A percentile compares a stretch with the other conserved stretches of the same genome.
Evolutionary conservation across 2,113 vertebrate genomes (phyloP).

Genomic region (Peucedramus taeniatus): DNA sequence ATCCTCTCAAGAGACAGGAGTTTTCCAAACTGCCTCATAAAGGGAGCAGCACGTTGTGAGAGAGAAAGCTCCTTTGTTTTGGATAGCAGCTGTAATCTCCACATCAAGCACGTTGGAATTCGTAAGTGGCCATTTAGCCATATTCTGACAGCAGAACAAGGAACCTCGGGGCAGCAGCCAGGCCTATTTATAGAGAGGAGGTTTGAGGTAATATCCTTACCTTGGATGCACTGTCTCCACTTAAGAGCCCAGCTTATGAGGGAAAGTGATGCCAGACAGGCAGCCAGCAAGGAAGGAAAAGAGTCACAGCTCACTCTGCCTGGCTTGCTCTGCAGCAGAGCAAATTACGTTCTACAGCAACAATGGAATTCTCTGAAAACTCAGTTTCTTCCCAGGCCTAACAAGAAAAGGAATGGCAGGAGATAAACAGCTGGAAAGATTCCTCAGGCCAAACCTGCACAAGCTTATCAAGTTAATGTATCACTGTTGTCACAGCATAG

Average conservation of each 20-base stretch:
- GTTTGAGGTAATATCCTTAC: slow-evolving; percentile 52
- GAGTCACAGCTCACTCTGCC: background rate
- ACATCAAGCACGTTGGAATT: slow-evolving; percentile 59
- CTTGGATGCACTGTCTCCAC: slow-evolving; percentile 46
- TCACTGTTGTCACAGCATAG: background rate
- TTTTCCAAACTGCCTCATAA: slow-evolving; percentile 42
- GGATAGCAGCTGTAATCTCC: slow-evolving; percentile 55
- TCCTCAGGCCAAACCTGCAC: background rate
- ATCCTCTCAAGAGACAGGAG: background rate
- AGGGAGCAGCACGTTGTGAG: background rate
- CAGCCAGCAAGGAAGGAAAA: background rate
- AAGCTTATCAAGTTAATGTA: background rate
- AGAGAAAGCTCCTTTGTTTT: slow-evolving; percentile 57
- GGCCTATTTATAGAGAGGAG: slow-evolving; percentile 64
- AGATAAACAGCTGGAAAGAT: background rate
- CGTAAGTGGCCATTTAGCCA: slow-evolving; percentile 43
- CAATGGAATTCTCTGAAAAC: background rate
- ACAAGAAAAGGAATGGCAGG: background rate
- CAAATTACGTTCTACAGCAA: background rate
- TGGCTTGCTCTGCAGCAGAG: background rate
- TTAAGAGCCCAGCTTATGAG: slow-evolving; percentile 21
- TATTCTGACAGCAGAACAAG: slow-evolving; percentile 50
- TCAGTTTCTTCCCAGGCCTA: background rate
- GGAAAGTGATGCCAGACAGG: slow-evolving; percentile 40
- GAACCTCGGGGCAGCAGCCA: slow-evolving; percentile 20